These are phyloP conservation scores for Syrista parreyssii DNA, from an alignment of 2,888 invertebrate species.

Conservation along the genomic window DNA sequence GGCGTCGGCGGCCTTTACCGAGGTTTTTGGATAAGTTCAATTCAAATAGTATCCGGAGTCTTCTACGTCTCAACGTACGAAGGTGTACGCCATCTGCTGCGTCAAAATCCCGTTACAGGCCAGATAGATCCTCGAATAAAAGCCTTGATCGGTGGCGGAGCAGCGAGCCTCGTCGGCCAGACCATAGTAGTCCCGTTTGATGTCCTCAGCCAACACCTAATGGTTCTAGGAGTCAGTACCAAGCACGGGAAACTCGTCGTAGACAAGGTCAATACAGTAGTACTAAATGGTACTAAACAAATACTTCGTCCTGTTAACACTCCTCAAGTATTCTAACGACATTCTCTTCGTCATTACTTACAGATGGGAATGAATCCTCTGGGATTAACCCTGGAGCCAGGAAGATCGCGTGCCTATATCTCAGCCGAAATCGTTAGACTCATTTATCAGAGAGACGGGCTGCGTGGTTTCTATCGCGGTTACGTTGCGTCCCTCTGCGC, in stretches of 20 bases:
- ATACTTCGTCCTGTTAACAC: neutral
- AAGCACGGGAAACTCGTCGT: constrained; percentile 55
- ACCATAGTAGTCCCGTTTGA: constrained; percentile 97
- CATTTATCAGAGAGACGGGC: constrained; percentile 85
- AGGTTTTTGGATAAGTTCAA: constrained; percentile 95
- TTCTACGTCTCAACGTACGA: constrained; percentile 96
- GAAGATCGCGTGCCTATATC: constrained; percentile 74
- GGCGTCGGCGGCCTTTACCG: constrained; percentile 89
- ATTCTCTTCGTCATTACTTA: constrained; percentile 12
- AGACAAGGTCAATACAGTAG: constrained; percentile 49
- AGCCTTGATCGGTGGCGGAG: constrained; percentile 89
- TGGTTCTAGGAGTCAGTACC: constrained; percentile 83
- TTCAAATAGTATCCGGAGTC: constrained; percentile 86
- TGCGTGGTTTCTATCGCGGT: constrained; percentile 92
- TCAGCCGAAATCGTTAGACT: constrained; percentile 81
- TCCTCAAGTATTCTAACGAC: neutral
- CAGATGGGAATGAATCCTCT: constrained; percentile 78
- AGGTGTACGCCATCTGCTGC: constrained; percentile 84
- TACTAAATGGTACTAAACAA: neutral
- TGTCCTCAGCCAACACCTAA: constrained; percentile 95
- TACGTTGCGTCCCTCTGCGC: constrained; percentile 92
- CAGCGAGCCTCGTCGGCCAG: constrained; percentile 93
- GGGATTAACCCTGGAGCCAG: constrained; percentile 75
- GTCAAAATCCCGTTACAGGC: constrained; percentile 67
- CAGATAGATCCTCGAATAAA: constrained; percentile 75